These are phyloP conservation scores for Uropsilus gracilis DNA, from an alignment of 2,113 vertebrate species.

Conservation along the genomic window DNA sequence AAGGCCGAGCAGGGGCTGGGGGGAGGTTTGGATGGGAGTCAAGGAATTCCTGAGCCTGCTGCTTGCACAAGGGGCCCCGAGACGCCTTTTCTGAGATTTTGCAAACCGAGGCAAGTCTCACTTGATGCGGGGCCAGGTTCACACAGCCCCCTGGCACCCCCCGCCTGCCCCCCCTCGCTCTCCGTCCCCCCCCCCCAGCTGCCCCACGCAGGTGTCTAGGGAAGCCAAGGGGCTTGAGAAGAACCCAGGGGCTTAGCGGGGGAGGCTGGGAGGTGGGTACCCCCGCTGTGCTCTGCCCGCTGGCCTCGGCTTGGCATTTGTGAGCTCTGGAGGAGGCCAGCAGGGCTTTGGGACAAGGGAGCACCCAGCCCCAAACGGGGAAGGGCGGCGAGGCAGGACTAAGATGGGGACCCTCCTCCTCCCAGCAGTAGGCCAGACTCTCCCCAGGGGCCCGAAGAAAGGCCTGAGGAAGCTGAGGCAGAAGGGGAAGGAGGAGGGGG, in stretches of 20 bases:
- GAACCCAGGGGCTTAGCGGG: not conserved
- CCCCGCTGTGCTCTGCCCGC: not conserved
- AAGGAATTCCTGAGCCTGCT: slow-evolving; percentile 81
- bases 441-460: not conserved
- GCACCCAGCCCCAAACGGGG: not conserved
- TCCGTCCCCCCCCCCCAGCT: not conserved
- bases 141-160: not conserved
- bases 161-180: not conserved
- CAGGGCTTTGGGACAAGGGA: not conserved
- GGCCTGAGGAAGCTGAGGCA: not conserved
- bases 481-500: not conserved
- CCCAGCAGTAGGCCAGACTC: not conserved
- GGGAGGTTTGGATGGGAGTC: slow-evolving; percentile 76
- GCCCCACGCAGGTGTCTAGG: slow-evolving; percentile 48
- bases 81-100: slow-evolving; percentile 67
- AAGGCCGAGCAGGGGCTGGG: slow-evolving; percentile 72
- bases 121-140: slow-evolving; percentile 64
- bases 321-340: slow-evolving; percentile 66
- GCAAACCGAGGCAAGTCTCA: slow-evolving; percentile 67
- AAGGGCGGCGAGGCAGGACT: not conserved
- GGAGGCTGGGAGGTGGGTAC: not conserved
- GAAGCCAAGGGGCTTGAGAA: slow-evolving; percentile 17
- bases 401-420: not conserved
- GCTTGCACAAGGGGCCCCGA: slow-evolving; percentile 70
- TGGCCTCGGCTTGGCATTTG: slow-evolving; percentile 66